Conservation (phyloP, 1,140 invertebrate genomes). For the Sminthurides bifidus region DNA sequence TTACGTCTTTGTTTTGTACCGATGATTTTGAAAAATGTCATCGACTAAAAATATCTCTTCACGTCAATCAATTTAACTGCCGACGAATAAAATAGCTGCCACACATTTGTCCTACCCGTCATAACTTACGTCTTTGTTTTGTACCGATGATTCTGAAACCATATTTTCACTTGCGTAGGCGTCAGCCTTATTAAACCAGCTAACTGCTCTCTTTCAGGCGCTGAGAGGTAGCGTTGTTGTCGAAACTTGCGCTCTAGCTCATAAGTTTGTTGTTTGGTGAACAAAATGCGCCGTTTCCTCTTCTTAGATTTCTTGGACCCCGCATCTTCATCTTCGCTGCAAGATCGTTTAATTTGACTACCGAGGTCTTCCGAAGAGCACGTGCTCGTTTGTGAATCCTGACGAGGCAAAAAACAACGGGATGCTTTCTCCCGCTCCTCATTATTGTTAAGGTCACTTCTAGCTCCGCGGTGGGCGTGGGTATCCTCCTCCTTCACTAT, state of each 20-base stretch:
- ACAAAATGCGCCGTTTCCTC: constrained; percentile 88
- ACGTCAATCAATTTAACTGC: too few relatives aligned
- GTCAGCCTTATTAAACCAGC: constrained; percentile 83
- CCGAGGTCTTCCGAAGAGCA: constrained; percentile 15
- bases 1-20: constrained; percentile 54
- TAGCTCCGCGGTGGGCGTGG: neutral
- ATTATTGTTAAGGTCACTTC: neutral
- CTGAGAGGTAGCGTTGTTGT: constrained; percentile 89
- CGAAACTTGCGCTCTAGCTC: constrained; percentile 82
- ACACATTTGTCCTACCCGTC: too few relatives aligned
- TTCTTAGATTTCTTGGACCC: constrained; percentile 51
- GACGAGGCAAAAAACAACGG: constrained; percentile 12
- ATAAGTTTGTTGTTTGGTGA: constrained; percentile 96
- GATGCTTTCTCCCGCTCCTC: constrained; percentile 1
- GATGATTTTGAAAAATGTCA: too few relatives aligned
- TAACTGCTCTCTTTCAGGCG: constrained; percentile 88
- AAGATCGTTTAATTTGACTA: too few relatives aligned
- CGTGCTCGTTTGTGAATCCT: constrained; percentile 21
- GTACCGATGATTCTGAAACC: constrained; percentile 63
- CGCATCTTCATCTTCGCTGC: constrained; percentile 13
- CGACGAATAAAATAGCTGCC: too few relatives aligned
- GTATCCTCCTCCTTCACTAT: constrained; percentile 29
- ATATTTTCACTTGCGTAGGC: constrained; percentile 77
- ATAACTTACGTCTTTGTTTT: constrained; percentile 44
- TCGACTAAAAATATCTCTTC: too few relatives aligned